Percentiles rank a stretch among this genome's conserved stretches.
Evolutionary conservation across 2,113 vertebrate species (phyloP).

Genomic region (Pristiophorus japonicus): DNA sequence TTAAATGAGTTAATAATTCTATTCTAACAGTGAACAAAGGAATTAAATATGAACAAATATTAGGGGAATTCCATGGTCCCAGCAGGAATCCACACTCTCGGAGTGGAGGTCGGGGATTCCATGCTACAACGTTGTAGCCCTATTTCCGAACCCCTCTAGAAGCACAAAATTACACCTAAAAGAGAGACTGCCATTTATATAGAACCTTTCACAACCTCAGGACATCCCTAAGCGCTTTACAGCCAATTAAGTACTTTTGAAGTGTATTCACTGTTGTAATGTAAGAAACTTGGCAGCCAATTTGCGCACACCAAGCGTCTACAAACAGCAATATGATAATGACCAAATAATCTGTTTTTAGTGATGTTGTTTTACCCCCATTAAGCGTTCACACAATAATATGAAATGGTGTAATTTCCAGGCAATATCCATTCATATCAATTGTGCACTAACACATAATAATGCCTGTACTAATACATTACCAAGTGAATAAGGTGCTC

Average conservation of each 20-base stretch:
- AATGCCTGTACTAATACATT: neutral
- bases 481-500: neutral
- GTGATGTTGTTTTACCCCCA: neutral
- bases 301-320: too few relatives aligned
- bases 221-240: neutral
- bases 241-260: neutral
- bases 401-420: neutral
- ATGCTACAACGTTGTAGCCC: too few relatives aligned
- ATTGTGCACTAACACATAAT: neutral
- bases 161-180: too few relatives aligned
- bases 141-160: neutral
- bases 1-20: neutral
- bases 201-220: neutral
- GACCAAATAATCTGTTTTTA: slow-evolving; percentile 9
- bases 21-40: neutral
- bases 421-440: neutral
- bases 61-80: neutral
- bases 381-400: neutral
- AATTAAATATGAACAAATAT: neutral
- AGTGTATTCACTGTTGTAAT: neutral
- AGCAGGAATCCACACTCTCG: too few relatives aligned
- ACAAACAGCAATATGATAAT: neutral
- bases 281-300: neutral
- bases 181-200: neutral
- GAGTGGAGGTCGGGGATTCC: too few relatives aligned